Evolutionary conservation across 2,888 invertebrate species (phyloP).

Genomic region (Heliconius charithonia): DNA sequence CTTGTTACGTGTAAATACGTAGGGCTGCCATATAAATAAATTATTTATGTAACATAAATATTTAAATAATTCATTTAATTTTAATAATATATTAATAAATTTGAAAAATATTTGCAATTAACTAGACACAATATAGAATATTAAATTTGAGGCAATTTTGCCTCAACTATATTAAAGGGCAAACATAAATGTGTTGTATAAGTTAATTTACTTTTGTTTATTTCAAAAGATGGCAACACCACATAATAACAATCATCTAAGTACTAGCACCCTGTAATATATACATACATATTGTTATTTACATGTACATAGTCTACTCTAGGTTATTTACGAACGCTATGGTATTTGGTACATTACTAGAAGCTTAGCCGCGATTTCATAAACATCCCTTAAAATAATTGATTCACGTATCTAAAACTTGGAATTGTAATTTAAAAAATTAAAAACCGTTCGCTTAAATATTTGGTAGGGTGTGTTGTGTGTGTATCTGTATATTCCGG

Average conservation of each 20-base stretch:
- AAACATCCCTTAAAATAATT: constrained; percentile 21
- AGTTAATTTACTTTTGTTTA: background rate
- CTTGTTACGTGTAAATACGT: constrained; percentile 17
- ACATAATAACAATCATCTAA: constrained; percentile 36
- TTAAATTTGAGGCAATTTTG: background rate
- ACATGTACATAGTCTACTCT: constrained; percentile 40
- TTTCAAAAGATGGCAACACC: constrained; percentile 21
- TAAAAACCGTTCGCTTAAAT: too few species aligned
- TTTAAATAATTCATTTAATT: background rate
- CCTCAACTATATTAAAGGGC: background rate
- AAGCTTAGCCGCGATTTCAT: constrained; percentile 12
- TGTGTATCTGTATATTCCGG: too few species aligned
- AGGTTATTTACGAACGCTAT: constrained; percentile 38
- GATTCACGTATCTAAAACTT: background rate
- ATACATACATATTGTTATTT: constrained; percentile 45
- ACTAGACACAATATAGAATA: background rate
- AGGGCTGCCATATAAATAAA: constrained; percentile 24
- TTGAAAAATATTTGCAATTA: background rate
- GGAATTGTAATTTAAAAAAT: background rate
- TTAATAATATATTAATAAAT: background rate
- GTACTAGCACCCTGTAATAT: constrained; percentile 45
- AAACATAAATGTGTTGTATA: background rate
- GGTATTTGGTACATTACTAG: constrained; percentile 9
- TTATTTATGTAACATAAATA: background rate
- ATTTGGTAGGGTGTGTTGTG: too few species aligned